Evolutionary conservation across 1,140 invertebrate genomes (phyloP), one percentile per base, ranked within the genome.

Genomic region (Globodera rostochiensis): DNA sequence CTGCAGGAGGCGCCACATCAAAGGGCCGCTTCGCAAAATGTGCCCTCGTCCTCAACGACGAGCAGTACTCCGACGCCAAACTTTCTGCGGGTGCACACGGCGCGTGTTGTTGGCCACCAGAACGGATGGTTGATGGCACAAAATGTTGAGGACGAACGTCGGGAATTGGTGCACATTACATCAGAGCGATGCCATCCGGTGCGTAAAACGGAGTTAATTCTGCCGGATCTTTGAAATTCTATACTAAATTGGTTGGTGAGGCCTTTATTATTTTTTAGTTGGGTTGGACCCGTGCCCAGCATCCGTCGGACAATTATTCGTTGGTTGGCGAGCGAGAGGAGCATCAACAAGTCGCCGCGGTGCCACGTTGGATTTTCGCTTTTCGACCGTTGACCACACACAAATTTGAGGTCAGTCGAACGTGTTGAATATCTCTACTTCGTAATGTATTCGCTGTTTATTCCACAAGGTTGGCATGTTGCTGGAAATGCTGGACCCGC

Each of bases 121-220:
- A 71, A 47, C 0, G 69, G 69, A 1, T 47, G 46, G 7, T n/a
- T 71, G 46, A 45, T 71, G 69, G 25, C 36, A n/a, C 21, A 71
- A 71, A 9, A 19, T 19, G 19, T 64, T 71, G 69, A 6, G 13
- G 25, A 71, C 46, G 69, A 19, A 71, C 9, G 69, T 0, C 69
- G 69, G 13, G 69, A 71, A 47, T 71, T 71, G 69, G 69, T 71
- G 36, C 25, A 71, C 13, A 71, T 71, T 1, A 71, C 69, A 36
- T 25, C 69, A 11, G 69, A 71, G 36, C 69, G 69, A 36, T 71
- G 69, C 15, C 69, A 71, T 19, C 69, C 69, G 69, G 69, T 71
- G 7, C 5, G 46, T 13, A 36, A 71, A 71, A 25, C 0, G 69
- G 19, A 71, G 15, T 15, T 69, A 13, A 11, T 36, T 36, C 50